phyloP scores from a whole-genome alignment of 2,113 vertebrate genomes.

The Theristicus caerulescens region DNA sequence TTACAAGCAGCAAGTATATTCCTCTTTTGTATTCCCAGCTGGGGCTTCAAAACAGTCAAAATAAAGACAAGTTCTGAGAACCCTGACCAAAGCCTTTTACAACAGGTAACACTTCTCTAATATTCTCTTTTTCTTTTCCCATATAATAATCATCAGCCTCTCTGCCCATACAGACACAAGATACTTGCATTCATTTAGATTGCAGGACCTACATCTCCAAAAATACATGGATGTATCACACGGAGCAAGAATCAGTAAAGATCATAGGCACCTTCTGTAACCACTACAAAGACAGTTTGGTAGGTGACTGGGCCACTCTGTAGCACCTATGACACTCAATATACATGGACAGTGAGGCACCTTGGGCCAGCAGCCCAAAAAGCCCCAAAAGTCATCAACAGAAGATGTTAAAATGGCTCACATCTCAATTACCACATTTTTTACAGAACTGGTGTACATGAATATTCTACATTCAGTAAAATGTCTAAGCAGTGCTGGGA shows the following conservation, averaged over 20 bases:
- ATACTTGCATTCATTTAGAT: neutral
- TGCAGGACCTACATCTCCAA: neutral
- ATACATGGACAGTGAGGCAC: neutral
- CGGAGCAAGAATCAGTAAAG: neutral
- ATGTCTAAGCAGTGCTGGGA: neutral
- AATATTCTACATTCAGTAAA: neutral
- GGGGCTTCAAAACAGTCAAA: neutral
- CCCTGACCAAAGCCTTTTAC: neutral
- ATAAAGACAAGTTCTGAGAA: neutral
- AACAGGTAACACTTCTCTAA: neutral
- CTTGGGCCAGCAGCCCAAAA: neutral
- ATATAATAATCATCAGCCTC: neutral
- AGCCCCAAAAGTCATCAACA: neutral
- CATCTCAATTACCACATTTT: neutral
- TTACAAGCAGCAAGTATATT: neutral
- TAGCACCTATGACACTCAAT: neutral
- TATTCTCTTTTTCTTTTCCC: neutral
- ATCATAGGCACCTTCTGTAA: neutral
- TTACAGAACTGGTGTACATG: neutral
- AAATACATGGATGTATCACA: neutral
- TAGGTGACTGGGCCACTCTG: neutral
- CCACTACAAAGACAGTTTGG: neutral
- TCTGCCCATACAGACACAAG: neutral
- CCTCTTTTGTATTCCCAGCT: neutral
- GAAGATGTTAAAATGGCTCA: neutral